phyloP scores from a whole-genome alignment of 1,140 invertebrate genomes.

The Pogonognathellus flavescens region DNA sequence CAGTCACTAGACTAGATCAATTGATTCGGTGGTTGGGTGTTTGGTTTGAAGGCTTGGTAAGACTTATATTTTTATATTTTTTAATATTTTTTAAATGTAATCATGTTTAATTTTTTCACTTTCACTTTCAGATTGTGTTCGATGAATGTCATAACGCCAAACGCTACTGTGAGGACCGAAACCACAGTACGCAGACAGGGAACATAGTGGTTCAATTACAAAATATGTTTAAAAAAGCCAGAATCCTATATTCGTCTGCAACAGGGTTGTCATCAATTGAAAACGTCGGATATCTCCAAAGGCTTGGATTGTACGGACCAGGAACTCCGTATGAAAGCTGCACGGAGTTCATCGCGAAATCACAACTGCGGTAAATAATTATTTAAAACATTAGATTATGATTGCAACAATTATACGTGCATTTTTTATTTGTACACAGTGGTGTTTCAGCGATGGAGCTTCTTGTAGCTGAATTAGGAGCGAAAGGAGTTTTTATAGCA shows the following conservation, averaged over 20 bases:
- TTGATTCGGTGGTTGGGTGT: background rate
- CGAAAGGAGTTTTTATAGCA: background rate
- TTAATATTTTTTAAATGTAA: no score
- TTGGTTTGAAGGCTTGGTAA: background rate
- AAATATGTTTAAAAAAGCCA: background rate
- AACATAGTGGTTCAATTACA: background rate
- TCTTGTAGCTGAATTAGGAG: background rate
- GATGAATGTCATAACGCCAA: background rate
- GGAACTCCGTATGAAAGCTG: background rate
- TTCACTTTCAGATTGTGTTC: background rate
- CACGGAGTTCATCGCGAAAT: background rate
- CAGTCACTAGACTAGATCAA: background rate
- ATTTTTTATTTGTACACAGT: background rate
- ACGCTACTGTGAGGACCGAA: background rate
- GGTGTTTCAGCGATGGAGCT: background rate
- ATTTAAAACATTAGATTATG: background rate
- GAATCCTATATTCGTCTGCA: background rate
- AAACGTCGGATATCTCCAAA: background rate
- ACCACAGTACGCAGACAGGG: background rate
- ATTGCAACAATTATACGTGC: background rate
- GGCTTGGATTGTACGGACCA: background rate
- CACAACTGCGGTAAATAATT: background rate
- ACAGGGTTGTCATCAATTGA: background rate
- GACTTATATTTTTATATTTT: background rate
- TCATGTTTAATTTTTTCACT: background rate